Base-by-base conservation (phyloP, 2,113 vertebrate species). In the Oncorhynchus clarkii region DNA sequence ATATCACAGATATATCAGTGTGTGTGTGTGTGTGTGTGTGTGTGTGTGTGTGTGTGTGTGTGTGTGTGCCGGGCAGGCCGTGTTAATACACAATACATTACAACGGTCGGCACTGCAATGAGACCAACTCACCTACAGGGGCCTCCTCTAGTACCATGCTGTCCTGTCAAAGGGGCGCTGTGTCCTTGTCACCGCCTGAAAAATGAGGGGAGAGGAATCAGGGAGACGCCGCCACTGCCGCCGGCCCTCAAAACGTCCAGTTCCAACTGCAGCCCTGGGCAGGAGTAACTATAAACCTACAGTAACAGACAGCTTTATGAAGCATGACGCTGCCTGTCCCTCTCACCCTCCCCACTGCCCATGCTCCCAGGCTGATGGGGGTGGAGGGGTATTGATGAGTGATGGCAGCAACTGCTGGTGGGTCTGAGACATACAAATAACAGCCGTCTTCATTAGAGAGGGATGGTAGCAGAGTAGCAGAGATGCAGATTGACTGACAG, bases 401-500 rank as follows among this genome's bases (percentile, higher is more conserved):
- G 93, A 95, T 91, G 93, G 87, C 80, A 84, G 66, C 87, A 87
- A 87, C 93, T 94, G 93, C 65, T 88, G 39, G 39, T 54, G 88
- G 92, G 91, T 18, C 93, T 91, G 12, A 54, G 51, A 54, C 51
- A 54, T 18, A 54, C 51, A 86, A 91, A 87, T 87, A 90, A 87
- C 92, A 93, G 93, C 89, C 89, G 76, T 78, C 77, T 84, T 93
- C 89, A 78, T 84, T 85, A 81, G 78, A 69, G 13, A 65, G 57
- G 26, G 65, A 74, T 85, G 1, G 51, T 81, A 89, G 76, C 90
- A 92, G 93, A 94, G 45, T 81, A 89, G 76, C 90, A 92, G 93
- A 93, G 91, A 89, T 90, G 92, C 93, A 94, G 94, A 95, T 92
- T 95, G 94, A 95, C 90, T 95, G 94, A 95, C 90, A 89, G 94